These are phyloP conservation scores for Serinus canaria DNA, from an alignment of 2,113 vertebrate genomes.

Conservation along the genomic window DNA sequence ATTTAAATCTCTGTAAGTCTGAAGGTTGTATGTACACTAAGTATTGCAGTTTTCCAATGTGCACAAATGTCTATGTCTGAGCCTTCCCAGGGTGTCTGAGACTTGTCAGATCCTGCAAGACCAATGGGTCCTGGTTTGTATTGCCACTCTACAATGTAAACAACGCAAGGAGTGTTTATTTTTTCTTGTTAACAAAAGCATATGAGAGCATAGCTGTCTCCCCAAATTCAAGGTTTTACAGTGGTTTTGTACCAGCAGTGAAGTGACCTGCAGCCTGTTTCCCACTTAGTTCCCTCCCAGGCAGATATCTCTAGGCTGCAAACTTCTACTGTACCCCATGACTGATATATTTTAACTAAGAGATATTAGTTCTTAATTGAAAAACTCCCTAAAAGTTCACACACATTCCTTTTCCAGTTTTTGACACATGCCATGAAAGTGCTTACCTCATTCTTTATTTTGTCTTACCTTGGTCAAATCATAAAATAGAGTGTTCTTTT, in stretches of 20 bases:
- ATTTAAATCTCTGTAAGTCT: not conserved
- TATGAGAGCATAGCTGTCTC: not conserved
- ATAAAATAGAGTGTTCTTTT: conserved; percentile 5
- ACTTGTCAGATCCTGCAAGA: not conserved
- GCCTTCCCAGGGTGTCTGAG: not conserved
- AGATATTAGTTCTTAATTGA: not conserved
- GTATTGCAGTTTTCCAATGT: not conserved
- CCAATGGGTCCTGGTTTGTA: rapidly evolving
- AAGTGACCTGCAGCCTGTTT: not conserved
- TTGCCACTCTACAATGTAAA: not conserved
- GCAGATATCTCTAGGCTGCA: not conserved
- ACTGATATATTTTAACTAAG: not conserved
- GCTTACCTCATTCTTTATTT: not conserved
- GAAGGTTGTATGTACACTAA: not conserved
- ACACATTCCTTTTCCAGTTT: conserved; percentile 26
- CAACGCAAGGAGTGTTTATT: not conserved
- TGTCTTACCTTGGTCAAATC: conserved; percentile 23
- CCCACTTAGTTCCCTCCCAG: not conserved
- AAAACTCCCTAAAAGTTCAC: conserved; percentile 55
- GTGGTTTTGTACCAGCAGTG: not conserved
- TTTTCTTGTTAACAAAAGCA: not conserved
- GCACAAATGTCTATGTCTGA: not conserved
- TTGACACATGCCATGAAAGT: not conserved
- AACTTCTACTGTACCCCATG: not conserved
- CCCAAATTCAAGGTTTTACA: not conserved